Percentiles rank a stretch among this genome's conserved stretches.
phyloP scores from a whole-genome alignment of 64 coral and sea anemone genomes.

The Dendronephthya gigantea region DNA sequence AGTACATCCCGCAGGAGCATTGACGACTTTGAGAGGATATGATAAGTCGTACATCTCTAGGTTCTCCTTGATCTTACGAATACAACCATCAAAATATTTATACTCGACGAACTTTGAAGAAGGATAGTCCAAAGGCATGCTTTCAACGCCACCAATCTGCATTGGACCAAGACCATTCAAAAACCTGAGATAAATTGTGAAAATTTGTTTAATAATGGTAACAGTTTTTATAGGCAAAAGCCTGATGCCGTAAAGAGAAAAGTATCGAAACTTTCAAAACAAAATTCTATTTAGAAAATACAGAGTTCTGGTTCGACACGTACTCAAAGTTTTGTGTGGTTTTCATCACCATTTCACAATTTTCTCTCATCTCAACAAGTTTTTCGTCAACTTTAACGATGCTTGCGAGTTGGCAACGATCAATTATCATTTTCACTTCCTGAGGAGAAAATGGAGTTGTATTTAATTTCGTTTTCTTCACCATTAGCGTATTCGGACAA shows the following conservation, averaged over 20 bases:
- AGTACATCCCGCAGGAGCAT: slow-evolving; percentile 49
- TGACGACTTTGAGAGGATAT: slow-evolving; percentile 50
- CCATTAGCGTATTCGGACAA: neutral
- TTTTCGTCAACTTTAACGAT: slow-evolving; percentile 40
- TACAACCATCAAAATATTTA: slow-evolving; percentile 62
- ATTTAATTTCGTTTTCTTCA: neutral
- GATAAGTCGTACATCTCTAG: slow-evolving; percentile 62
- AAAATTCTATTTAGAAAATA: no score
- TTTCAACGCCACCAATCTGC: slow-evolving; percentile 77
- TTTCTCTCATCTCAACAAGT: neutral
- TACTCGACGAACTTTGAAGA: slow-evolving; percentile 31
- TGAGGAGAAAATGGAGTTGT: slow-evolving; percentile 1
- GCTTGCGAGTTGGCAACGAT: slow-evolving; percentile 30
- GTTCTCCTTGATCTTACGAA: slow-evolving; percentile 70
- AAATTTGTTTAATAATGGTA: no score
- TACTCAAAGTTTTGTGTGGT: neutral
- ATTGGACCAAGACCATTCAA: slow-evolving; percentile 87
- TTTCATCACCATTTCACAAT: neutral
- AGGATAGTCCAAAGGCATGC: slow-evolving; percentile 28
- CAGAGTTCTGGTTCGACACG: no score
- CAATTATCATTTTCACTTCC: slow-evolving; percentile 50
- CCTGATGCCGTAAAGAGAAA: no score
- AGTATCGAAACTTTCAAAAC: no score
- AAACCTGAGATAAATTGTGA: slow-evolving; percentile 18
- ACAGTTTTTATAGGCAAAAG: no score